phyloP scores from a whole-genome alignment of 64 coral and sea anemone genomes.

The Montipora efflorescens region DNA sequence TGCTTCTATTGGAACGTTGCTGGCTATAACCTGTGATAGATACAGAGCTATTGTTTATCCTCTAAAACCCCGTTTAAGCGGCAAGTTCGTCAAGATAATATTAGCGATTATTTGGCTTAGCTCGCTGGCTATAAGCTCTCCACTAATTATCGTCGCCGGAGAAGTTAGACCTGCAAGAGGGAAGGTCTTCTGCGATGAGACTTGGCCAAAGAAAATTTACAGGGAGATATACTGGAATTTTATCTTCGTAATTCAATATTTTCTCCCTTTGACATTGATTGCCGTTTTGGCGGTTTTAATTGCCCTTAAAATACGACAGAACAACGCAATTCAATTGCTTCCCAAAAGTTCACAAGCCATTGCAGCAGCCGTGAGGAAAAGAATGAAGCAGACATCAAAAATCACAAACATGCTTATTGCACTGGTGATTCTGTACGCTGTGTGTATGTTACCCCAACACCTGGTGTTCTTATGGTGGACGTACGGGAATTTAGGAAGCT shows the following conservation, averaged over 20 bases:
- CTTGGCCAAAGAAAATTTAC: slow-evolving; percentile 56
- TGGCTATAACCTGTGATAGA: slow-evolving; percentile 87
- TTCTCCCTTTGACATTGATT: slow-evolving; percentile 74
- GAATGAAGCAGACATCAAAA: slow-evolving; percentile 72
- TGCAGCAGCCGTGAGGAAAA: slow-evolving; percentile 64
- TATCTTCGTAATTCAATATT: slow-evolving; percentile 82
- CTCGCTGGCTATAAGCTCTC: slow-evolving; percentile 63
- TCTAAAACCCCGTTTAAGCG: slow-evolving; percentile 70
- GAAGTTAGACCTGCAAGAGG: slow-evolving; percentile 27
- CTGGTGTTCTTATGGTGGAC: slow-evolving; percentile 70
- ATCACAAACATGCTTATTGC: slow-evolving; percentile 85
- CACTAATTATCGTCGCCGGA: slow-evolving; percentile 83
- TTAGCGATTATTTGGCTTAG: slow-evolving; percentile 77
- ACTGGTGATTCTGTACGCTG: slow-evolving; percentile 79
- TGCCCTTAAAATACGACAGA: slow-evolving; percentile 58
- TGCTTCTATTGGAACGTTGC: slow-evolving; percentile 80
- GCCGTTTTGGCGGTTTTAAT: slow-evolving; percentile 59
- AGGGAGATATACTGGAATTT: slow-evolving; percentile 77
- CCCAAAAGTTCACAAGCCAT: slow-evolving; percentile 71
- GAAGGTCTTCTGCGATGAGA: slow-evolving; percentile 76
- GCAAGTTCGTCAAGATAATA: slow-evolving; percentile 58
- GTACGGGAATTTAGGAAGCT: slow-evolving; percentile 65
- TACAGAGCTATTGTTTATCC: slow-evolving; percentile 86
- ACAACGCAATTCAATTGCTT: slow-evolving; percentile 58
- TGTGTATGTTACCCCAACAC: slow-evolving; percentile 94